Evolutionary conservation across 2,797 vertebrate species (phyloP).

Genomic region (Crax fasciolata): DNA sequence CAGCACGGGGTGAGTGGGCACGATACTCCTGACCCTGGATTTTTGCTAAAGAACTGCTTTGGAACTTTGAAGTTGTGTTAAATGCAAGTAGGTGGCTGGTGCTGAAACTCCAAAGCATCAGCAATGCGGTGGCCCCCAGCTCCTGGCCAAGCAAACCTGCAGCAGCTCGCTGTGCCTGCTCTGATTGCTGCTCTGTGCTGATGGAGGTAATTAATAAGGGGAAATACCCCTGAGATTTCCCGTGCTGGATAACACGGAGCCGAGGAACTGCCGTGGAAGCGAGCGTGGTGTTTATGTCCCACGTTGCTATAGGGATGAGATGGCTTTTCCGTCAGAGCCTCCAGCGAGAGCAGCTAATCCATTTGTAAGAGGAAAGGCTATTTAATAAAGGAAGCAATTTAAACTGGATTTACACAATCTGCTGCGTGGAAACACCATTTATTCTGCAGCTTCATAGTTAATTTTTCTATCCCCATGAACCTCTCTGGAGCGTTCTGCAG

Average conservation of each 20-base stretch:
- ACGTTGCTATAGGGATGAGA: conserved; percentile 31
- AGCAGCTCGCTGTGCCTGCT: background rate
- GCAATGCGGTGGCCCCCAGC: fast-evolving
- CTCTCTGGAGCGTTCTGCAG: background rate
- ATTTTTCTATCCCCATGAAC: conserved; percentile 48
- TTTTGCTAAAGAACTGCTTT: background rate
- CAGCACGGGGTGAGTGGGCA: fast-evolving
- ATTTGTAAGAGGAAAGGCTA: conserved; percentile 58
- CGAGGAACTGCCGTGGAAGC: fast-evolving
- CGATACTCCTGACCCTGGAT: background rate
- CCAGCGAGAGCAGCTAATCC: conserved; percentile 51
- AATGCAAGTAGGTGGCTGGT: fast-evolving
- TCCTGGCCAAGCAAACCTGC: background rate
- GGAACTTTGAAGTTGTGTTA: background rate
- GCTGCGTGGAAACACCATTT: conserved; percentile 25
- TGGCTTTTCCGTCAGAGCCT: background rate
- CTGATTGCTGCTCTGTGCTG: background rate
- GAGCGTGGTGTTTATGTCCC: fast-evolving
- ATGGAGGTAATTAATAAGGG: background rate
- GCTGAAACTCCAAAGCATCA: background rate
- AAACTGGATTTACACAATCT: conserved; percentile 49
- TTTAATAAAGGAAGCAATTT: conserved; percentile 71
- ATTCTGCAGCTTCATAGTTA: conserved; percentile 10
- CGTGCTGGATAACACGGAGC: fast-evolving
- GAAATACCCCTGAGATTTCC: background rate